These are phyloP conservation scores for Timema podura DNA, from an alignment of 2,888 invertebrate genomes.

Conservation along the genomic window DNA sequence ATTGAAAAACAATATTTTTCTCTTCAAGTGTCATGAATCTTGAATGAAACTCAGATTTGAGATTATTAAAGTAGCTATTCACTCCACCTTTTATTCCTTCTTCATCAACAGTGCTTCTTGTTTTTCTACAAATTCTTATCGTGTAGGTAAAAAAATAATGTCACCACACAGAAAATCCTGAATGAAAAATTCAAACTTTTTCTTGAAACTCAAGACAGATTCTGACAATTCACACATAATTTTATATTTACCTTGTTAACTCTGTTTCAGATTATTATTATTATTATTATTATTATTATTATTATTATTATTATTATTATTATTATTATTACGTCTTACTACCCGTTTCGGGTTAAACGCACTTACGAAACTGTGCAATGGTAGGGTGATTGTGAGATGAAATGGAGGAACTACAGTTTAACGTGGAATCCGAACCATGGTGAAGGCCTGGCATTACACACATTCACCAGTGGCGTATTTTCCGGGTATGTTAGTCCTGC, in stretches of 20 bases:
- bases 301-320: not conserved
- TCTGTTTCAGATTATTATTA: not conserved
- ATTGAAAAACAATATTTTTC: not conserved
- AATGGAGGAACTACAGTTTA: no score
- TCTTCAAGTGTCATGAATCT: slow-evolving; percentile 1
- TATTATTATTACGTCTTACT: no score
- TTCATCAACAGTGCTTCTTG: not conserved
- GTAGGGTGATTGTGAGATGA: no score
- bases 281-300: not conserved
- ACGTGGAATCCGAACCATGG: no score
- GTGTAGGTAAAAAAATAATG: not conserved
- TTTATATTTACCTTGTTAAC: not conserved
- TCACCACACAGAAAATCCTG: not conserved
- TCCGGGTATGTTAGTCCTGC: no score
- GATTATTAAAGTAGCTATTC: not conserved
- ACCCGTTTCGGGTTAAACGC: no score
- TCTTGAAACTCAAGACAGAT: not conserved
- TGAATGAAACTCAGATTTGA: not conserved
- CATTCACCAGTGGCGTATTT: no score
- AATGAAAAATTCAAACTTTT: not conserved
- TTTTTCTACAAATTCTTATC: slow-evolving; percentile 5
- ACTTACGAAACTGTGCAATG: no score
- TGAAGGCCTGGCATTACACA: no score
- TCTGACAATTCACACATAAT: not conserved
- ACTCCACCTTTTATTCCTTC: not conserved